These are phyloP conservation scores for Vanessa tameamea DNA, from an alignment of 1,140 invertebrate species.

Conservation along the genomic window DNA sequence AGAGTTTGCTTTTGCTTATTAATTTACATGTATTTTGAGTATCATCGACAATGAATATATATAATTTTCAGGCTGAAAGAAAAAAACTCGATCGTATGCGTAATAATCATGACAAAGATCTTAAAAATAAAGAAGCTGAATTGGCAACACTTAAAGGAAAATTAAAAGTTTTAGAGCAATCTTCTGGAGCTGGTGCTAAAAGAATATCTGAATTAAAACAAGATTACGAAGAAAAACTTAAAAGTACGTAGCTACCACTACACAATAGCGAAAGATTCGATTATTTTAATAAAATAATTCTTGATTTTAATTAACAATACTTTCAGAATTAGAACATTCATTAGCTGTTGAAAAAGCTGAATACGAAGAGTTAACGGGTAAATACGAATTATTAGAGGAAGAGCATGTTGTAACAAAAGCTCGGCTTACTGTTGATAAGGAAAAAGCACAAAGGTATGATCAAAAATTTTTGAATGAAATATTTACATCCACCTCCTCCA, in stretches of 20 bases:
- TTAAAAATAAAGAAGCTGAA: conserved; percentile 85
- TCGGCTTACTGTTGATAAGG: conserved; percentile 88
- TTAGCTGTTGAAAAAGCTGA: conserved; percentile 85
- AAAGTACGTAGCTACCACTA: conserved; percentile 79
- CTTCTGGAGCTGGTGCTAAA: conserved; percentile 82
- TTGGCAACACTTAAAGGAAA: conserved; percentile 84
- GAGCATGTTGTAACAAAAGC: conserved; percentile 90
- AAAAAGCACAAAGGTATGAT: conserved; percentile 81
- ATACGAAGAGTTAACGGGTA: conserved; percentile 89
- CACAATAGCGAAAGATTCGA: no score
- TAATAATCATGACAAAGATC: conserved; percentile 82
- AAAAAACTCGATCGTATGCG: conserved; percentile 84
- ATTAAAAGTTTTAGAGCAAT: conserved; percentile 83
- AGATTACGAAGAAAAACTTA: conserved; percentile 84
- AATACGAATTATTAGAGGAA: conserved; percentile 91
- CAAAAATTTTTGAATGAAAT: background rate
- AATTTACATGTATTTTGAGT: background rate
- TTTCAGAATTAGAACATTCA: conserved; percentile 85
- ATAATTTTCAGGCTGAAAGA: conserved; percentile 81
- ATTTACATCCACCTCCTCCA: no score
- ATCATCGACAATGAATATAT: background rate
- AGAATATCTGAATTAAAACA: conserved; percentile 85
- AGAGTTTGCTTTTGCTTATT: conserved; percentile 28
- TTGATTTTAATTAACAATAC: conserved; percentile 8
- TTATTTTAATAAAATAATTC: no score